A percentile compares a stretch with the other conserved stretches of the same genome.
Conservation (phyloP, 2,797 vertebrate species). For the Ficedula albicollis region DNA sequence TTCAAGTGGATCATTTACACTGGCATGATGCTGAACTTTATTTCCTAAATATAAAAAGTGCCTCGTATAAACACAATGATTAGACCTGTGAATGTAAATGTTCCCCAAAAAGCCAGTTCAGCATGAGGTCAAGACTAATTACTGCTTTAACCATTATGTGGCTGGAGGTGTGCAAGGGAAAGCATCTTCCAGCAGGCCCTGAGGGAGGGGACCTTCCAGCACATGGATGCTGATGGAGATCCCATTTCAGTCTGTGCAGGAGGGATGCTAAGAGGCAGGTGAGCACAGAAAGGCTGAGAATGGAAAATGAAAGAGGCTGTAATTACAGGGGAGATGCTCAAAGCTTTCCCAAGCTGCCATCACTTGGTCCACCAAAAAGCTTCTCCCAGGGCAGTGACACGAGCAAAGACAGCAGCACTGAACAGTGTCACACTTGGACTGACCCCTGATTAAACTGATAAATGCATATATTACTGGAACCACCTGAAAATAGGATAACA, state of each 20-base stretch:
- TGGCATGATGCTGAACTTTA: accelerated
- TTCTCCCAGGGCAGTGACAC: neutral
- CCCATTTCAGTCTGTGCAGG: neutral
- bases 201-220: neutral
- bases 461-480: neutral
- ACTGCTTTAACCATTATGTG: neutral
- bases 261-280: neutral
- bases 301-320: accelerated
- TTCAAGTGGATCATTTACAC: neutral
- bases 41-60: neutral
- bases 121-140: neutral
- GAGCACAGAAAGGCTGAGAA: neutral
- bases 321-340: neutral
- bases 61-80: accelerated
- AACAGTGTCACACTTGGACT: accelerated
- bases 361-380: neutral
- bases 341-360: neutral
- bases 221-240: accelerated
- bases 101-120: neutral
- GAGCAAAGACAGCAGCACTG: accelerated
- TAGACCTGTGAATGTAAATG: neutral
- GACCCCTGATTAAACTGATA: neutral
- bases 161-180: neutral
- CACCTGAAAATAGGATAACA: neutral
- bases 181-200: neutral